A percentile compares a stretch with the other conserved stretches of the same genome.
Conservation (phyloP, 2,113 vertebrate species). For the Melozone crissalis region DNA sequence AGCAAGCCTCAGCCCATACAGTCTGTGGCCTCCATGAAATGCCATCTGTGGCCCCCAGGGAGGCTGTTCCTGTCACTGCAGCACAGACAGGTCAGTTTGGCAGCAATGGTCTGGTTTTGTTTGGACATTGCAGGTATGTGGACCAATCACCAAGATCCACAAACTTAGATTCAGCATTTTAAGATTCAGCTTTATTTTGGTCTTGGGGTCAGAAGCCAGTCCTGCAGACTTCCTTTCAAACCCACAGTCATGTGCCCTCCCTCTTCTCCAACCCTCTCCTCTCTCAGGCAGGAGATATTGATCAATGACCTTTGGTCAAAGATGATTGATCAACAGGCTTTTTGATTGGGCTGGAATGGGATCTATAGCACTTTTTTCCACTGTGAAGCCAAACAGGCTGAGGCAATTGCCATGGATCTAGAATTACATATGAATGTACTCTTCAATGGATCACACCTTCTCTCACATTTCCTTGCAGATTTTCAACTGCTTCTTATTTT, state of each 20-base stretch:
- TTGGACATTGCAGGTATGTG: background rate
- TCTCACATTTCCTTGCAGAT: background rate
- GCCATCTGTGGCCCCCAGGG: background rate
- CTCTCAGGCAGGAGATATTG: background rate
- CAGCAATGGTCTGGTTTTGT: background rate
- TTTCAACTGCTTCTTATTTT: background rate
- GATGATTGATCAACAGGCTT: background rate
- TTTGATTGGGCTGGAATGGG: background rate
- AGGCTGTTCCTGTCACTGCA: fast-evolving
- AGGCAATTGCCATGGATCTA: background rate
- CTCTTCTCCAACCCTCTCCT: background rate
- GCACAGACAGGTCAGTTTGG: background rate
- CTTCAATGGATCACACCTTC: fast-evolving
- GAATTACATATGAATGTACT: background rate
- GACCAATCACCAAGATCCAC: background rate
- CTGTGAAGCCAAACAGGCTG: background rate
- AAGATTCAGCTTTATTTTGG: background rate
- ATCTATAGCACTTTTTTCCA: background rate
- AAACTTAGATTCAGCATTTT: background rate
- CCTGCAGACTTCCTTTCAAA: background rate
- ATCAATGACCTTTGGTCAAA: too few species aligned
- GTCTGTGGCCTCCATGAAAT: background rate
- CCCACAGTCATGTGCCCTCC: fast-evolving
- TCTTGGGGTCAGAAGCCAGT: background rate
- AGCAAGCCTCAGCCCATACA: background rate